Percentiles rank a stretch among this genome's conserved stretches.
These are phyloP conservation scores for Apeltes quadracus DNA, from an alignment of 2,113 vertebrate species.

Conservation along the genomic window DNA sequence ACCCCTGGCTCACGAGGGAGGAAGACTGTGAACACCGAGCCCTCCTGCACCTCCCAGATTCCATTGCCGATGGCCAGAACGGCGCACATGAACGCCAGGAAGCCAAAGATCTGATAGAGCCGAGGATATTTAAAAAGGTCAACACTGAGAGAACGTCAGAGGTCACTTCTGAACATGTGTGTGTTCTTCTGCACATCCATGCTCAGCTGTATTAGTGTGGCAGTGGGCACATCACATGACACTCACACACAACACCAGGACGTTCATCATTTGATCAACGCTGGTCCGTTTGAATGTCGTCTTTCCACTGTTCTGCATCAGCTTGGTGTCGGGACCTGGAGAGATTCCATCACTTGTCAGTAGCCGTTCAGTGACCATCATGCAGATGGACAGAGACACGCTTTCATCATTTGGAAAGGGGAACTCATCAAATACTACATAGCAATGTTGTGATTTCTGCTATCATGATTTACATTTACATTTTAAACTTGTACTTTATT, in stretches of 20 bases:
- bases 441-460: neutral
- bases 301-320: slow-evolving; percentile 97
- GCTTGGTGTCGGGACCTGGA: slow-evolving; percentile 90
- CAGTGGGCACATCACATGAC: neutral
- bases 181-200: neutral
- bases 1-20: slow-evolving; percentile 83
- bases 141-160: neutral
- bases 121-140: neutral
- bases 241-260: slow-evolving; percentile 89
- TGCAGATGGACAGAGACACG: neutral
- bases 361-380: neutral
- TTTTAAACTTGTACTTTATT: too few species aligned
- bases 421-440: neutral
- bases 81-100: slow-evolving; percentile 87
- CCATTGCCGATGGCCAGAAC: slow-evolving; percentile 87
- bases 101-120: slow-evolving; percentile 86
- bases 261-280: slow-evolving; percentile 91
- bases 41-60: slow-evolving; percentile 86
- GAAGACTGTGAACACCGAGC: slow-evolving; percentile 85
- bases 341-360: neutral
- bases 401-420: neutral
- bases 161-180: too few species aligned
- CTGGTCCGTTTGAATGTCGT: slow-evolving; percentile 88
- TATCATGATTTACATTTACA: neutral
- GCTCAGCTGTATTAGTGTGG: neutral